Base-by-base conservation (phyloP, 1,140 invertebrate genomes). In the Drosophila sp. region DNA sequence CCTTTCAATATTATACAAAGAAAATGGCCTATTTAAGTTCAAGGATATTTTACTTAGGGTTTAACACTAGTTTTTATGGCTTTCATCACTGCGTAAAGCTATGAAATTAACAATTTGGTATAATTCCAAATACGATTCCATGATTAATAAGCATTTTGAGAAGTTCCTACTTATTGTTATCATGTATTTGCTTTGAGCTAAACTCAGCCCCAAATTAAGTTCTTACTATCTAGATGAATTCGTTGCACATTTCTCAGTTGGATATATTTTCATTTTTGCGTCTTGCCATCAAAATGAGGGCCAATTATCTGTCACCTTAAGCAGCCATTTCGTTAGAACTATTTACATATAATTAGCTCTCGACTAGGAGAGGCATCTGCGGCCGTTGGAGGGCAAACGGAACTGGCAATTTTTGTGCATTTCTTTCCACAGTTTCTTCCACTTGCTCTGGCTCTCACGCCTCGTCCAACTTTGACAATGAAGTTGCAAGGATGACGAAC, bases 341-440 rank as follows among this genome's bases (percentile, higher is more conserved):
- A 89, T 87, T 87, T 87, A 73, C 83, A 89, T 89, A 83, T 87
- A 87, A 87, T 87, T 87, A 89, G 83, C 76, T 80, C 60, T 66
- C 66, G 62, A 73, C 66, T 73, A 63, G 60, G 69, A 76, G 64
- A 65, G 74, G 33, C 23, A 27, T 29, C 50, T 44, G 60, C 74
- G 27, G 25, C 35, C 38, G 32, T 54, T 40, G 62, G 62, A 50
- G 62, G 44, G 44, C 7, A 27, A 50, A 50, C 65, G 41, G 32
- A 70, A 60, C 33, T 55, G 38, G 44, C 47, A 40, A 55, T 66
- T 80, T 77, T 67, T 55, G 61, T 72, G 68, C 40, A 58, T 67
- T 80, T 76, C 32, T 58, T 11, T 23, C 5, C 55, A 33, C 55
- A 57, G 55, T 65, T 64, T 61, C 60, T 64, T 61, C 54, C 60